Evolutionary conservation across 1,140 invertebrate genomes (phyloP), one percentile per base, ranked within the genome.

Genomic region (Leptinotarsa undecemlineata): DNA sequence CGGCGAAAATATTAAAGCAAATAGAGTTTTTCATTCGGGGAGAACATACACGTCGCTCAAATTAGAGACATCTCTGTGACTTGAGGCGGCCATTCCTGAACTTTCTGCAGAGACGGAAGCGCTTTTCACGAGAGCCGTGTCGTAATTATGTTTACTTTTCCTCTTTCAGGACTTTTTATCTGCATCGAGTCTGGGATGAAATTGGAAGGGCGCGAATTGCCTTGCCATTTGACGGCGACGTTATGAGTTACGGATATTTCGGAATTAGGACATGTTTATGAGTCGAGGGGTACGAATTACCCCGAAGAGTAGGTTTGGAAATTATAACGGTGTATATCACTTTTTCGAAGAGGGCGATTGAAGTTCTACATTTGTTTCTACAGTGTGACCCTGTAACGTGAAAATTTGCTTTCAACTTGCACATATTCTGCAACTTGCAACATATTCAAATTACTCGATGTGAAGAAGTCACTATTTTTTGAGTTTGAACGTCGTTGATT

Each of bases 111-210:
- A 42, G 17, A 57, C 51, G 51, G n/a, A 57, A 57, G n/a, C 51
- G 51, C 51, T 19, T 17, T 57, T 57, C 51, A 57, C 15, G 51
- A 57, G 51, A 17, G 15, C 51, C n/a, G 51, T 19, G 51, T 57
- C 51, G 15, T 57, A 57, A 57, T 57, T 57, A 57, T 57, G 51
- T 57, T 57, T 57, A 57, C 51, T 57, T 57, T 57, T 57, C n/a
- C 51, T 6, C n/a, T 57, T 17, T 57, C 51, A 0, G 51, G 51
- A 17, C n/a, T 57, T 19, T 57, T 57, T 57, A 57, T 57, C 51
- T 57, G n/a, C 51, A 57, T 57, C 51, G 51, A 57, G 51, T 17
- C 51, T 15, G 51, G 15, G 51, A 19, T 57, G 51, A 19, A 57
- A 57, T 57, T 57, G 51, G 17, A 17, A n/a, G 51, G 14, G 51